Evolutionary conservation across 2,888 invertebrate species (phyloP).

Genomic region (Holacanthella duospinosa): DNA sequence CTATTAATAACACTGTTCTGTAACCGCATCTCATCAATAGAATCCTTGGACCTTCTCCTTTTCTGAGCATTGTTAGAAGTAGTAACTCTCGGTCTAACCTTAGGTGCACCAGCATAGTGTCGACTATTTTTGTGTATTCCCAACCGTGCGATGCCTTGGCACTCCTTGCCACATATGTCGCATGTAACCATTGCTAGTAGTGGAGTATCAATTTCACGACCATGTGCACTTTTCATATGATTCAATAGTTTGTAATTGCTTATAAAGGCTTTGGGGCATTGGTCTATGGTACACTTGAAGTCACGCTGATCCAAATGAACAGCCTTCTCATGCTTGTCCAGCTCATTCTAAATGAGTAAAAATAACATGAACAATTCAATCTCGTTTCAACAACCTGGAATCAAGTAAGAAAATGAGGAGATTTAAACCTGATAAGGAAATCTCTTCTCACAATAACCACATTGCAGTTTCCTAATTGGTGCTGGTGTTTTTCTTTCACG

Average conservation of each 20-base stretch:
- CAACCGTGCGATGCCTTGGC: not conserved
- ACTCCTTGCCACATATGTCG: not conserved
- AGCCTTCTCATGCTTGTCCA: conserved; percentile 1
- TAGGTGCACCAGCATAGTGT: not conserved
- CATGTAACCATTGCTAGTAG: not conserved
- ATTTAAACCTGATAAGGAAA: not conserved
- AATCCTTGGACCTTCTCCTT: not conserved
- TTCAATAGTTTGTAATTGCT: not conserved
- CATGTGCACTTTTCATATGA: not conserved
- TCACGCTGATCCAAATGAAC: not conserved
- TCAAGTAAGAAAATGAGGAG: not conserved
- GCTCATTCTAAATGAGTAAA: not conserved
- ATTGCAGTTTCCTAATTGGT: not conserved
- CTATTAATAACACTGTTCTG: not conserved
- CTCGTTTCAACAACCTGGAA: too few relatives aligned
- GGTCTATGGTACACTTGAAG: not conserved
- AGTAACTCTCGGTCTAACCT: not conserved
- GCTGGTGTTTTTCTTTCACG: conserved; percentile 1
- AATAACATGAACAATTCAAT: not conserved
- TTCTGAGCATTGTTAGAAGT: not conserved
- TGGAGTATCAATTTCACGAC: not conserved
- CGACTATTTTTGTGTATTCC: not conserved
- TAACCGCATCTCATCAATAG: not conserved
- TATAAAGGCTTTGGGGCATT: not conserved
- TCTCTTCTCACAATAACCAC: not conserved